phyloP scores from a whole-genome alignment of 2,113 vertebrate genomes.

The Chamaea fasciata region DNA sequence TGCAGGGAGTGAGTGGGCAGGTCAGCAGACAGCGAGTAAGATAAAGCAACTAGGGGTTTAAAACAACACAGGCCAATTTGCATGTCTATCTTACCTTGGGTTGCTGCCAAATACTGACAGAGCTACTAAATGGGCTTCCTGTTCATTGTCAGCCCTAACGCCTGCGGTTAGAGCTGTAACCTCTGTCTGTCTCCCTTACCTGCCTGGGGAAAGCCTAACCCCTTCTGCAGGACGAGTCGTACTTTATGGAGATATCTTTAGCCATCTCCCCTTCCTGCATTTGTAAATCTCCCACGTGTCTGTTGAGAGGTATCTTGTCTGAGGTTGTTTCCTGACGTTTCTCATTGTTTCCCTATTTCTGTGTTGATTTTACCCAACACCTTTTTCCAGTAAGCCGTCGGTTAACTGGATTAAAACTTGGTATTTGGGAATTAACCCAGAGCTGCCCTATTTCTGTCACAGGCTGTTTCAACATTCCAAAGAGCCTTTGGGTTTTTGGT shows the following conservation, averaged over 20 bases:
- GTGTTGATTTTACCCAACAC: neutral
- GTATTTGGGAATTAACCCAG: neutral
- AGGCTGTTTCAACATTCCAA: neutral
- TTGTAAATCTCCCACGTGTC: neutral
- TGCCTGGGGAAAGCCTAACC: neutral
- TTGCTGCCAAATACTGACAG: neutral
- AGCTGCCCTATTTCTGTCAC: neutral
- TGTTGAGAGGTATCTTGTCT: neutral
- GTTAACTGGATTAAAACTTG: neutral
- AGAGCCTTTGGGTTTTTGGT: neutral
- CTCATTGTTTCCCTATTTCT: neutral
- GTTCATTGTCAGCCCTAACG: neutral
- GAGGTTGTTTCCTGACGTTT: neutral
- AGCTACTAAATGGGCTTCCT: neutral
- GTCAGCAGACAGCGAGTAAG: neutral
- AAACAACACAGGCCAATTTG: neutral
- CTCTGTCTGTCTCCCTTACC: neutral
- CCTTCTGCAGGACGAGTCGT: neutral
- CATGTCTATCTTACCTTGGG: neutral
- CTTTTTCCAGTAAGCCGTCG: neutral
- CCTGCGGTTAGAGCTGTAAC: neutral
- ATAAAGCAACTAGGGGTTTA: neutral
- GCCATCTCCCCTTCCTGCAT: neutral
- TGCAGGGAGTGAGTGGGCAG: neutral
- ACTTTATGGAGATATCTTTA: neutral